Base-by-base conservation (phyloP, 23 tunicate genomes). In the Halocynthia roretzi region DNA sequence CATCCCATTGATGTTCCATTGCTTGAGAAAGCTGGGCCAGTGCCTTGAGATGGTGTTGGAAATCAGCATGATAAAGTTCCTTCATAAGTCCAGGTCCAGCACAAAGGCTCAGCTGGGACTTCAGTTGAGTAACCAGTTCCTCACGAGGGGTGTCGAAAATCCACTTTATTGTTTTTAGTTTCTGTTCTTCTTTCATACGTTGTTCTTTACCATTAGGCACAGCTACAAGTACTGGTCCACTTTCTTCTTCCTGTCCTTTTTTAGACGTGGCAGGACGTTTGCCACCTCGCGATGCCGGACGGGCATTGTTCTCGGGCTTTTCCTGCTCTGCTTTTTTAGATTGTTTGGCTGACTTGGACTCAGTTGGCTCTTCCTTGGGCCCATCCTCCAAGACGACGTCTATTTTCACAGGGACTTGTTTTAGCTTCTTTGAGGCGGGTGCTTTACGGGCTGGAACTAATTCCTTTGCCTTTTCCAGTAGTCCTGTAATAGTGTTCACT, bases 81-180 rank as follows among this genome's bases (percentile, higher is more conserved):
- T 84, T 62, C 10, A 86, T 10, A 48, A 92, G 61, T 8, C 70
- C 61, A 8, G 92, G 48, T 8, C 86, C 82, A 53, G 83, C 70
- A 65, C 98, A 86, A 21, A 85, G 77, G 12, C 79, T 10, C 10
- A 85, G 81, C 63, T 92, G 98, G 51, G 76, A 72, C 51, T 92
- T 91, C 15, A 92, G 77, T 61, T 92, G 98, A 7, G 54, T 53
- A 0, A 92, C 87, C 8, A 92, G 68, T 51, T 92, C 98, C 8
- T 85, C 98, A 12, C 92, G 87, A 0, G 98, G 98, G 7, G 72
- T 54, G 23, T 78, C 67, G 67, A 86, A 86, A 17, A 75, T 66
- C 98, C 98, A 92, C 51, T 92, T 92, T 23, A 92, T 56, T 48
- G 98, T 86, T 90, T 82, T 86, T 15, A 93, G 61, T 83, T 86